phyloP scores from a whole-genome alignment of 2,797 vertebrate species.

The Leucoraja ocellata region DNA sequence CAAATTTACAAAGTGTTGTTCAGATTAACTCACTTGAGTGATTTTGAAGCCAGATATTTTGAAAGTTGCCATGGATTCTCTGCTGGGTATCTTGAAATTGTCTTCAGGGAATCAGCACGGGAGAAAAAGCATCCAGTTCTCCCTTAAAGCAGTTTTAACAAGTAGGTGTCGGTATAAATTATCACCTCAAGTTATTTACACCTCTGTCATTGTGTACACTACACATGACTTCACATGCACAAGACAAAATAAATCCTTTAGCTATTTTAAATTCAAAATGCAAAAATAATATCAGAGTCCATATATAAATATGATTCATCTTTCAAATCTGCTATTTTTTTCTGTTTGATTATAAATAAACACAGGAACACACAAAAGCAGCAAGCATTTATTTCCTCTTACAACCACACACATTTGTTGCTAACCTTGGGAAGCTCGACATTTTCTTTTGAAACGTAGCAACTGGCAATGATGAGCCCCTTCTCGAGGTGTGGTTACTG shows the following conservation, averaged over 20 bases:
- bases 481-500: neutral
- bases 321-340: neutral
- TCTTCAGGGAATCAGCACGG: neutral
- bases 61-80: neutral
- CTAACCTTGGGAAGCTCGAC: neutral
- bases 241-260: neutral
- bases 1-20: neutral
- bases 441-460: neutral
- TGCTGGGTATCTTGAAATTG: neutral
- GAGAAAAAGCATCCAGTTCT: neutral
- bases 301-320: neutral
- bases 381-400: neutral
- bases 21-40: neutral
- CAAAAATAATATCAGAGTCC: neutral
- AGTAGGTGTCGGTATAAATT: neutral
- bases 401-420: slow-evolving; percentile 21
- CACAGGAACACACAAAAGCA: neutral
- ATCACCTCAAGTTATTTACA: neutral
- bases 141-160: slow-evolving; percentile 3
- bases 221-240: neutral
- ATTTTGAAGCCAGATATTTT: neutral
- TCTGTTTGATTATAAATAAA: neutral
- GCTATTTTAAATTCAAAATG: neutral
- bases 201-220: neutral
- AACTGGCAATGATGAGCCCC: neutral